Conservation (phyloP, 1,140 invertebrate genomes). For the Ips nitidus region DNA sequence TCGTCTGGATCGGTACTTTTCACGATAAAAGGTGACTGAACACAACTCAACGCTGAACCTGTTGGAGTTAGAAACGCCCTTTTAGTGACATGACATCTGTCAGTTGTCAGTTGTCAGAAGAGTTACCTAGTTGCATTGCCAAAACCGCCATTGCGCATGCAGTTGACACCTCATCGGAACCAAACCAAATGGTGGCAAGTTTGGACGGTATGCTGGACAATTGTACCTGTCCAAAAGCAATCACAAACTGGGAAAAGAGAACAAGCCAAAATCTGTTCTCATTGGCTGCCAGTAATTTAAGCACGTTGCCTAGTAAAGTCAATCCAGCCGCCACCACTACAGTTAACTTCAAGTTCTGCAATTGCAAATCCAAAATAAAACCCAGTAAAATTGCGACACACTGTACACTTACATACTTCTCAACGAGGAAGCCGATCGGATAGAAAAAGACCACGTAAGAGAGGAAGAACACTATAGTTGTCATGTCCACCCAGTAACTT, state of each 20-base stretch:
- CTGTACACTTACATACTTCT: constrained; percentile 41
- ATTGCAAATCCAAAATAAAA: constrained; percentile 2
- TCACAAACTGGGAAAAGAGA: constrained; percentile 69
- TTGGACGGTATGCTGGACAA: constrained; percentile 71
- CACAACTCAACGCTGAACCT: constrained; percentile 51
- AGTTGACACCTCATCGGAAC: constrained; percentile 64
- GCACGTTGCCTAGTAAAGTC: constrained; percentile 54
- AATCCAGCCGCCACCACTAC: constrained; percentile 59
- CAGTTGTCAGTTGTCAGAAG: not conserved
- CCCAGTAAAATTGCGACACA: not conserved
- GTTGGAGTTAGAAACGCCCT: not conserved
- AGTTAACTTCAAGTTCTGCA: constrained; percentile 50
- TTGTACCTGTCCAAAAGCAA: constrained; percentile 69
- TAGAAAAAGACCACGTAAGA: constrained; percentile 41
- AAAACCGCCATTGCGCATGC: constrained; percentile 79
- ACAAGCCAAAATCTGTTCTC: constrained; percentile 64
- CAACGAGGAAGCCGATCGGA: constrained; percentile 44
- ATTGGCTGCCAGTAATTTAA: constrained; percentile 66
- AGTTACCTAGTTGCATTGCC: constrained; percentile 68
- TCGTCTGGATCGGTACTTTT: constrained; percentile 50
- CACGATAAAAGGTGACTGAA: constrained; percentile 53
- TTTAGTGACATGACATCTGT: too few species aligned
- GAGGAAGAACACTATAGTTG: constrained; percentile 43
- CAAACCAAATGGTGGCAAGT: constrained; percentile 66
- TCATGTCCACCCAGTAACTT: constrained; percentile 34